Evolutionary conservation across 2,113 vertebrate genomes (phyloP).

Genomic region (Physeter macrocephalus): DNA sequence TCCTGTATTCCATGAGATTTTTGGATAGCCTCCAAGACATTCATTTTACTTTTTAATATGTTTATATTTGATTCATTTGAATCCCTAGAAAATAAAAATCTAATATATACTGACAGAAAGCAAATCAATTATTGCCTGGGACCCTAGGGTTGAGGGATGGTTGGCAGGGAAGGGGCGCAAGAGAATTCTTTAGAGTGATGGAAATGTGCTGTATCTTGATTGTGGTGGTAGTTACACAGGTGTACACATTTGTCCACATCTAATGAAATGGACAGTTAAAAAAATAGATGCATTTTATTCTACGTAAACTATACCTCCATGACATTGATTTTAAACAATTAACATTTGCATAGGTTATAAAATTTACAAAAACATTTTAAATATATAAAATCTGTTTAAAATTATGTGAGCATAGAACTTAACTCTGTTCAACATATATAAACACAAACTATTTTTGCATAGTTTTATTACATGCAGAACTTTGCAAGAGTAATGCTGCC

Average conservation of each 20-base stretch:
- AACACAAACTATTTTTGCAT: neutral
- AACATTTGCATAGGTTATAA: neutral
- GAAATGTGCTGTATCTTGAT: neutral
- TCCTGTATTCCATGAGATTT: neutral
- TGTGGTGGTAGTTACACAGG: neutral
- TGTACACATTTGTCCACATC: neutral
- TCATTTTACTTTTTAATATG: neutral
- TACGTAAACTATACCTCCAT: neutral
- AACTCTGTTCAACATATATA: neutral
- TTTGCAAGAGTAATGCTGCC: neutral
- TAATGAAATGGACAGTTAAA: neutral
- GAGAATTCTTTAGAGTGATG: neutral
- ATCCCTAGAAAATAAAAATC: neutral
- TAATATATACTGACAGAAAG: neutral
- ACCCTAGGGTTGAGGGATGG: rapidly evolving
- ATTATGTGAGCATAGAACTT: neutral
- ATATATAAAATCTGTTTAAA: neutral
- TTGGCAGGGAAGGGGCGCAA: neutral
- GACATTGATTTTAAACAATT: neutral
- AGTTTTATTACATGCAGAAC: neutral
- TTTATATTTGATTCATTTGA: neutral
- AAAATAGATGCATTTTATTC: neutral
- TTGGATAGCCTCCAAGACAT: neutral
- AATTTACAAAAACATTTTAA: neutral
- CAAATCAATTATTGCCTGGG: neutral